Evolutionary conservation across 2,113 vertebrate species (phyloP), one percentile per base, ranked within the genome.

Genomic region (Lophius piscatorius): DNA sequence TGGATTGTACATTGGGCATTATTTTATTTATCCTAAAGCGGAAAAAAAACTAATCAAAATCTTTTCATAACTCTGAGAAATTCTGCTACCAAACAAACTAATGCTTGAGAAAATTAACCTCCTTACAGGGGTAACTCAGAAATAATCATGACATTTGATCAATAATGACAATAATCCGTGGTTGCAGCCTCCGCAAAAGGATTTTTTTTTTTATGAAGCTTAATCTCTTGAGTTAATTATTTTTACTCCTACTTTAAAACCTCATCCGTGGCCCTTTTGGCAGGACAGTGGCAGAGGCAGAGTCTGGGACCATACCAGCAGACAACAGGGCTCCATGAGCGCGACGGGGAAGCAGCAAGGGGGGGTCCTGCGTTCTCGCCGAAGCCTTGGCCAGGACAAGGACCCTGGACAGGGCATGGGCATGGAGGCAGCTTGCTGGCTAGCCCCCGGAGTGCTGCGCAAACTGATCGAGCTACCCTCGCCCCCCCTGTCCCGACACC

Each of bases 381-480:
- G 83, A 58, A 40, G 41, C 56, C 76, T 76, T 13, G 60, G 7
- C 73, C 75, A 71, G 80, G 87, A 88, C 48, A 74, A 73, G 67
- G 85, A 80, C 46, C 73, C 82, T 3, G 80, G 80, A 62, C 79
- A 77, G 39, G 57, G 76, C 59, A 21, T 78, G 47, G 81, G 82
- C 73, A 78, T 88, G 89, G 89, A 90, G 47, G 70, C 87, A 2
- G 20, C 77, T 35, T 91, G 90, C 83, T 91, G 89, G 78, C 70
- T 90, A 38, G 74, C 82, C 41, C 86, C 89, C 6, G 85, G 89
- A 0, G 76, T 91, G 42, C 78, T 96, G 70, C 93, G 91, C 80
- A 94, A 93, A 3, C 85, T 98, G 26, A 83, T 97, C n/a, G 94
- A 95, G 83, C 84, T 99, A 83, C 94, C 95, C 1, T 92, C 94